Evolutionary conservation across 2,888 invertebrate species (phyloP), one percentile per base, ranked within the genome.

Genomic region (Aplocera efformata): DNA sequence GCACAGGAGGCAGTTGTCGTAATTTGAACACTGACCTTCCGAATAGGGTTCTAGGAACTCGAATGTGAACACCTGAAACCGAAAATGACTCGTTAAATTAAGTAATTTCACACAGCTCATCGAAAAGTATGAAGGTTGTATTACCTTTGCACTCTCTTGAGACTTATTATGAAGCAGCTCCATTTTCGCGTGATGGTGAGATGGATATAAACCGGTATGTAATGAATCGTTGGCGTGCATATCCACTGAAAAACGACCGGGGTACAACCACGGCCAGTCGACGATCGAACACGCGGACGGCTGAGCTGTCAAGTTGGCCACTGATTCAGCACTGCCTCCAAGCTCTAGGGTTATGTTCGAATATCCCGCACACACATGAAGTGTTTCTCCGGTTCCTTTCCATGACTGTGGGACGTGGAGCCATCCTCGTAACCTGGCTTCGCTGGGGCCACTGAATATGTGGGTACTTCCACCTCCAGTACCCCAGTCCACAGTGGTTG

Each of bases 31-130:
- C 17, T 92, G 90, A 0, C 95, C 95, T 42, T 93, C 92, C 37
- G 94, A 94, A 75, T 92, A 97, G 0, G 97, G 97, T 71, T 98
- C 97, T 48, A 98, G 82, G 72, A 95, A 96, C 70, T 96, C 96
- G 64, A 96, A 95, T 0, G 96, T 96, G 60, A 96, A 96, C 0
- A 95, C 89, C 90, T 90, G 62, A 22, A 66, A 66, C 20, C 29
- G 13, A 32, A 6, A 25, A 23, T 9, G 10, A 21, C 4, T 21
- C 6, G n/a, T 21, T 8, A n/a, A 28, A 22, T 22, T n/a, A 7
- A 22, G 7, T 9, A 36, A 26, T 13, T 5, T 11, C 23, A n/a
- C n/a, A 1, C n/a, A 22, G 1, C 6, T 22, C 1, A n/a, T 22
- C 8, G n/a, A 7, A 6, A 7, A 29, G 3, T 4, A 23, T 31